Base-by-base conservation (phyloP, 2,888 invertebrate species). In the Electrophaes corylata region DNA sequence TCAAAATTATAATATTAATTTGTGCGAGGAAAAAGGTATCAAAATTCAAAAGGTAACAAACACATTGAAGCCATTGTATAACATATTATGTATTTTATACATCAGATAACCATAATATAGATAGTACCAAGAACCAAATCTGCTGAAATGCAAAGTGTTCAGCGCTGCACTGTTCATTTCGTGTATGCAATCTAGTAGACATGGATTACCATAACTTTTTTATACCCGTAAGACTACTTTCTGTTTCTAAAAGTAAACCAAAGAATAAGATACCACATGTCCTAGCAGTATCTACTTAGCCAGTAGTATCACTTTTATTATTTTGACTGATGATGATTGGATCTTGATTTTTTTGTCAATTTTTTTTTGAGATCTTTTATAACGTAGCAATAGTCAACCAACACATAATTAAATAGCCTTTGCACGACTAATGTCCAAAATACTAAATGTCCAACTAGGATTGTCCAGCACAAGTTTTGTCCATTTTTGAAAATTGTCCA, bases 1-100 rank as follows among this genome's bases (percentile, higher is more conserved):
- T 88, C 88, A 91, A 81, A 87, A 90, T 78, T 83, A 92, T 76
- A 83, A 92, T 76, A 83, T 83, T 58, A 84, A 81, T 67, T 76
- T 82, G 58, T 62, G 72, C 66, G 67, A 75, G 62, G 79, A 73
- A 65, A 76, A 76, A 65, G 67, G 75, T 65, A 68, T 71, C 62
- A 73, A 78, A 76, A 67, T 69, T 71, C 72, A 79, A 76, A 73
- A 84, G 81, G 79, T 79, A 63, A 65, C 63, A 18, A 63, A 65
- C 63, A 18, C 20, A 12, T 23, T 49, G 64, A 39, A n/a, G 5
- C 10, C 14, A 18, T 18, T 18, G 4, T 18, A 48, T 40, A 66
- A 62, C 11, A 3, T 10, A 43, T 14, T 26, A 23, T 26, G 3
- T 23, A 26, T 23, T 41, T 41, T 4, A 43, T 12, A 26, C 26